Evolutionary conservation across 2,113 vertebrate species (phyloP).

Genomic region (Crotalus helleri): DNA sequence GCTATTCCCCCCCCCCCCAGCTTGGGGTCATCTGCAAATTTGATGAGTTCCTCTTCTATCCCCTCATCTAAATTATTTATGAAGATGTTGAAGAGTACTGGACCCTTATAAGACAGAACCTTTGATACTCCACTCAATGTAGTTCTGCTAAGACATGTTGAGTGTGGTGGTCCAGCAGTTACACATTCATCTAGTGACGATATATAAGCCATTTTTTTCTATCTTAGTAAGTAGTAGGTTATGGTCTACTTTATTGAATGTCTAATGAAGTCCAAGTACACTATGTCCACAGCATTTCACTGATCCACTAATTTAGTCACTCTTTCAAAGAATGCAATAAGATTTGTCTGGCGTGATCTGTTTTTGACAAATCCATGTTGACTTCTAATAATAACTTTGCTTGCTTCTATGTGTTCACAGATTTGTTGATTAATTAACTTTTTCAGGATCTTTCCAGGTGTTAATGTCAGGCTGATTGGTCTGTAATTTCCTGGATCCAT

Average conservation of each 20-base stretch:
- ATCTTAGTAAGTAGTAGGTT: neutral
- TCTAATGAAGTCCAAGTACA: neutral
- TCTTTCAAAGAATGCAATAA: neutral
- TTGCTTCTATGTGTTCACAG: neutral
- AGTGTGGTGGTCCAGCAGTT: neutral
- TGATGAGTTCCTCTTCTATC: neutral
- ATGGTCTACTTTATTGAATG: neutral
- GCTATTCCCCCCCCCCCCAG: neutral
- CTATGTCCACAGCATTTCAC: neutral
- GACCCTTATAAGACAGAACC: neutral
- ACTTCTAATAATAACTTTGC: neutral
- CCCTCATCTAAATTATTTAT: neutral
- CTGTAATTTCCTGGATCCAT: neutral
- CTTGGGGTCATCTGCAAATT: neutral
- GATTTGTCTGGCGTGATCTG: neutral
- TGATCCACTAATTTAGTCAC: neutral
- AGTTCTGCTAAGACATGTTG: neutral
- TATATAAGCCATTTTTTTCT: neutral
- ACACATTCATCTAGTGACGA: neutral
- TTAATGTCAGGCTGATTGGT: neutral
- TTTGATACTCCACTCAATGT: neutral
- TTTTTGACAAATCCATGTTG: neutral
- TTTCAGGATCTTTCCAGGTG: neutral
- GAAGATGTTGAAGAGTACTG: neutral
- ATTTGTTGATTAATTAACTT: neutral